Conservation (phyloP, 2,888 invertebrate genomes). For the Drosophila ezoana region DNA sequence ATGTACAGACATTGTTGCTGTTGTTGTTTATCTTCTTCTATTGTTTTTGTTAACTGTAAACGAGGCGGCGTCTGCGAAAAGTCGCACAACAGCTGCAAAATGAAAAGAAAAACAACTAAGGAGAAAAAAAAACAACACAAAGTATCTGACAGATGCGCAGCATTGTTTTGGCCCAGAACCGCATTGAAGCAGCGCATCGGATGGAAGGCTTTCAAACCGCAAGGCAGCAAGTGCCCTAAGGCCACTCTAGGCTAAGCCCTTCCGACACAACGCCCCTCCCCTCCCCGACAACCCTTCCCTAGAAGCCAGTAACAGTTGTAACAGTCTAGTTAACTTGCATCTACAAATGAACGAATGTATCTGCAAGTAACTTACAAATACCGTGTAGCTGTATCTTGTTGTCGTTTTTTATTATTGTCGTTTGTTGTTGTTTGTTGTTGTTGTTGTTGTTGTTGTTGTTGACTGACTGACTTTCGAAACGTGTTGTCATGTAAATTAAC, state of each 20-base stretch:
- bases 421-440: constrained; percentile 24
- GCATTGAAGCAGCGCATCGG: constrained; percentile 70
- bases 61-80: neutral
- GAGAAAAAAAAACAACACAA: constrained; percentile 6
- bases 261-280: neutral
- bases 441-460: constrained; percentile 25
- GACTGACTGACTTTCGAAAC: constrained; percentile 77
- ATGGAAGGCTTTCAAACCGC: constrained; percentile 21
- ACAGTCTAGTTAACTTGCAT: constrained; percentile 78
- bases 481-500: constrained; percentile 79
- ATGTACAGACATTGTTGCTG: constrained; percentile 13
- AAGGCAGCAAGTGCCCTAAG: constrained; percentile 62
- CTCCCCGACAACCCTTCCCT: too few relatives aligned
- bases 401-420: constrained; percentile 30
- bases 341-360: constrained; percentile 71
- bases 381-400: constrained; percentile 42
- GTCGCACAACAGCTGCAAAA: constrained; percentile 31
- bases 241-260: constrained; percentile 1
- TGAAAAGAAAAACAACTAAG: neutral
- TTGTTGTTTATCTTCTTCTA: neutral
- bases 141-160: constrained; percentile 58
- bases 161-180: constrained; percentile 76
- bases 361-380: constrained; percentile 59
- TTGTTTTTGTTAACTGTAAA: constrained; percentile 40
- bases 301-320: constrained; percentile 54